Evolutionary conservation across 2,888 invertebrate genomes (phyloP).

Genomic region (Cephus rjabovi): DNA sequence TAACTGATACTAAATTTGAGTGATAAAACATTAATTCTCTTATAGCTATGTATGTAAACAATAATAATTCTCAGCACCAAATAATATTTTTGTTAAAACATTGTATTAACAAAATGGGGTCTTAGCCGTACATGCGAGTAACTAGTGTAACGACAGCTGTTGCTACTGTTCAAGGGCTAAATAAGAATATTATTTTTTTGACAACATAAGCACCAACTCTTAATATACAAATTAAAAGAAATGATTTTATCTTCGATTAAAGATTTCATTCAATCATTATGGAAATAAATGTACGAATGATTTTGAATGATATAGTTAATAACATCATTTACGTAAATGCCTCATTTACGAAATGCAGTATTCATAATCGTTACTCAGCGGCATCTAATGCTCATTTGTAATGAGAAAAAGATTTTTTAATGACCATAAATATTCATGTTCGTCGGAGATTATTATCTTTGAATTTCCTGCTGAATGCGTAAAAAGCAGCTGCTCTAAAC

Average conservation of each 20-base stretch:
- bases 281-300: neutral
- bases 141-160: too few relatives aligned
- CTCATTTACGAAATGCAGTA: neutral
- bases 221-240: neutral
- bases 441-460: neutral
- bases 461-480: neutral
- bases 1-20: too few relatives aligned
- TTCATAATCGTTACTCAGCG: neutral
- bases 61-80: too few relatives aligned
- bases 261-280: neutral
- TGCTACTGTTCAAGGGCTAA: neutral
- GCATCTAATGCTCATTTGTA: neutral
- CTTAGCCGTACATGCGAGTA: too few relatives aligned
- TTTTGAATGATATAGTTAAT: neutral
- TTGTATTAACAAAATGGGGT: too few relatives aligned
- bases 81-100: too few relatives aligned
- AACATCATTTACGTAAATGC: neutral
- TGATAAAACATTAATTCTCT: too few relatives aligned
- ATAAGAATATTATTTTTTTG: neutral
- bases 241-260: neutral
- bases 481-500: neutral
- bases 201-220: neutral
- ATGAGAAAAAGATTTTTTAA: neutral
- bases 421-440: neutral
- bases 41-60: too few relatives aligned